Conservation (phyloP, 2,888 invertebrate genomes). For the Ecliptopera silaceata region DNA sequence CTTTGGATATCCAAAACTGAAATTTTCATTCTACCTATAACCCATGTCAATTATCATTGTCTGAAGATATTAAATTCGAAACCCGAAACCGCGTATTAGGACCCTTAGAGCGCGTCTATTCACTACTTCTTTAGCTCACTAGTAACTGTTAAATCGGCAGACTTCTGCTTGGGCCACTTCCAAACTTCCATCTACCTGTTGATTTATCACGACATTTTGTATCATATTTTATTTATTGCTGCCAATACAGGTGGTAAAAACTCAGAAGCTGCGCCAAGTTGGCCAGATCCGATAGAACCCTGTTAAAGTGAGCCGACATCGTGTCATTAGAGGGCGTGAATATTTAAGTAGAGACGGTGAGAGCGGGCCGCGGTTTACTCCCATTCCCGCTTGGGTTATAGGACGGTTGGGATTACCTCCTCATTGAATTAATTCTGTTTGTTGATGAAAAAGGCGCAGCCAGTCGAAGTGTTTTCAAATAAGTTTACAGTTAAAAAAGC, state of each 20-base stretch:
- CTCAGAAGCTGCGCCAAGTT: conserved; percentile 41
- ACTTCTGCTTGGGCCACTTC: conserved; percentile 10
- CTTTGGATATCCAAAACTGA: no score
- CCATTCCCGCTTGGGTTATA: conserved; percentile 61
- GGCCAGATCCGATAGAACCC: conserved; percentile 53
- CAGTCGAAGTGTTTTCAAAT: conserved; percentile 48
- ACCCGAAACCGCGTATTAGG: background rate
- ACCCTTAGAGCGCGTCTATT: background rate
- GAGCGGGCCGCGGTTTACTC: conserved; percentile 61
- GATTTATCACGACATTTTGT: conserved; percentile 17
- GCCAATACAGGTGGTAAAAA: conserved; percentile 34
- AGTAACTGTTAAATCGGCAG: conserved; percentile 8
- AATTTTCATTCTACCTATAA: no score
- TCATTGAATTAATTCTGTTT: conserved; percentile 72
- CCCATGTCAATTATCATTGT: no score
- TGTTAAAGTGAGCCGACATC: conserved; percentile 63
- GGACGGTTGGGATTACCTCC: conserved; percentile 69
- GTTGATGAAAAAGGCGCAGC: conserved; percentile 61
- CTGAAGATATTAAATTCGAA: background rate
- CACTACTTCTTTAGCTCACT: background rate
- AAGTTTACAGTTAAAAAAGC: no score
- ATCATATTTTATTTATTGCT: conserved; percentile 19
- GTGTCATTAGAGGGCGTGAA: conserved; percentile 79
- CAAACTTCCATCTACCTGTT: conserved; percentile 20
- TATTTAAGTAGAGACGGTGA: conserved; percentile 73